A percentile compares a stretch with the other conserved stretches of the same genome.
Conservation (phyloP, 2,888 invertebrate genomes). For the Boloria euphrosyne region DNA sequence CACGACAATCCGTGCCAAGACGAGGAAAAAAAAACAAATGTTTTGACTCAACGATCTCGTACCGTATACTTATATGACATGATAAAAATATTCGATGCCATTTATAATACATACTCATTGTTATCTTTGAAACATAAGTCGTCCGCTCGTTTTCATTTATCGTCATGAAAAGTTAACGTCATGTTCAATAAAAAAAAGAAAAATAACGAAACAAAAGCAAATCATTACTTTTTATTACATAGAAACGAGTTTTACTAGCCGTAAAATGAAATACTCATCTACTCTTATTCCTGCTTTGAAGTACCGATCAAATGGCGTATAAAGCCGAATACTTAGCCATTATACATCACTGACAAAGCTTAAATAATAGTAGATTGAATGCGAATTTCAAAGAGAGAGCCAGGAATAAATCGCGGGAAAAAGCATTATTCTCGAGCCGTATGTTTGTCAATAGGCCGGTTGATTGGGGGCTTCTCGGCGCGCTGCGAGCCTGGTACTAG, state of each 20-base stretch:
- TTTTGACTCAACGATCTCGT: constrained; percentile 17
- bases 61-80: background rate
- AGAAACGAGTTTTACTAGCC: too few relatives aligned
- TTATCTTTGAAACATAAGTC: background rate
- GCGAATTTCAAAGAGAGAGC: constrained; percentile 52
- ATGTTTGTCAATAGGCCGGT: constrained; percentile 78
- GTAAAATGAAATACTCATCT: too few relatives aligned
- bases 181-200: background rate
- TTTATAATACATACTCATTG: background rate
- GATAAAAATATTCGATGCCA: background rate
- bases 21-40: constrained; percentile 18
- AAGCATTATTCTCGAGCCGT: constrained; percentile 72
- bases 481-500: constrained; percentile 65
- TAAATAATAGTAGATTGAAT: constrained; percentile 50
- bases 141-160: constrained; percentile 2
- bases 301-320: constrained; percentile 24
- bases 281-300: background rate
- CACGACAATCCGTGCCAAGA: constrained; percentile 19
- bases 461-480: constrained; percentile 71
- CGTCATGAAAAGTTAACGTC: background rate
- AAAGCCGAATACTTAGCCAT: constrained; percentile 36
- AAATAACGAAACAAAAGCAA: background rate
- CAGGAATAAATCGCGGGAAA: constrained; percentile 62
- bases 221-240: too few relatives aligned
- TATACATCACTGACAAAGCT: constrained; percentile 45